Evolutionary conservation across 2,113 vertebrate species (phyloP).

Genomic region (Brachypodius melanocephalos): DNA sequence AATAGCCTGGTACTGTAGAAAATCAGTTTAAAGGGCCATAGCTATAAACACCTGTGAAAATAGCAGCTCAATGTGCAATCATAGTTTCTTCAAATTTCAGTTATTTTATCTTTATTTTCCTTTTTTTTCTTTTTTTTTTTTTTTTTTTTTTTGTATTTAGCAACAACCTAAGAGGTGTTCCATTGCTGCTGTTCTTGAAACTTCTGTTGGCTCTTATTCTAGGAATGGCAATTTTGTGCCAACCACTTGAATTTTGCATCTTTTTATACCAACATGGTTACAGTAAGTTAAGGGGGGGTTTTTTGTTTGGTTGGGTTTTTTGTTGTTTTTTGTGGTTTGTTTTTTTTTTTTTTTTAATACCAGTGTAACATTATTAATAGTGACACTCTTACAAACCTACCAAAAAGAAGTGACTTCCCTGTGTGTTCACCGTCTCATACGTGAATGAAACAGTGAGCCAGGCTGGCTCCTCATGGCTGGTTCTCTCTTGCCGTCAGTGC

Average conservation of each 20-base stretch:
- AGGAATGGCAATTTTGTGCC: not conserved
- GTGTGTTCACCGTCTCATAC: not conserved
- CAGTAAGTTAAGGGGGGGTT: accelerated
- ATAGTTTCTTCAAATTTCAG: not conserved
- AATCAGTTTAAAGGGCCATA: not conserved
- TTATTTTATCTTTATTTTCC: not conserved
- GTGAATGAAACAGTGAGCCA: not conserved
- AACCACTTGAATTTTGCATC: accelerated
- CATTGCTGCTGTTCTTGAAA: not conserved
- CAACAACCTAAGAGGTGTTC: not conserved
- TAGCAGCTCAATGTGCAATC: not conserved
- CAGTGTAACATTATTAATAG: not conserved
- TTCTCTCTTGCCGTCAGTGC: not conserved
- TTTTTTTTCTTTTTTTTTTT: accelerated
- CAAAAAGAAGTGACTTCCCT: not conserved
- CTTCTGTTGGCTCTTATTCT: not conserved
- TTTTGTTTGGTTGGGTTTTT: no score
- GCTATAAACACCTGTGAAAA: not conserved
- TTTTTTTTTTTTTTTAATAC: not conserved
- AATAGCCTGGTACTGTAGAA: not conserved
- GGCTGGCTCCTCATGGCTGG: not conserved
- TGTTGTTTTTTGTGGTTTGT: no score
- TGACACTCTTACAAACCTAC: accelerated
- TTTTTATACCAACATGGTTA: not conserved
- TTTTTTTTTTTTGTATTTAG: not conserved